These are phyloP conservation scores for Chionis minor DNA, from an alignment of 2,113 vertebrate species.

Conservation along the genomic window DNA sequence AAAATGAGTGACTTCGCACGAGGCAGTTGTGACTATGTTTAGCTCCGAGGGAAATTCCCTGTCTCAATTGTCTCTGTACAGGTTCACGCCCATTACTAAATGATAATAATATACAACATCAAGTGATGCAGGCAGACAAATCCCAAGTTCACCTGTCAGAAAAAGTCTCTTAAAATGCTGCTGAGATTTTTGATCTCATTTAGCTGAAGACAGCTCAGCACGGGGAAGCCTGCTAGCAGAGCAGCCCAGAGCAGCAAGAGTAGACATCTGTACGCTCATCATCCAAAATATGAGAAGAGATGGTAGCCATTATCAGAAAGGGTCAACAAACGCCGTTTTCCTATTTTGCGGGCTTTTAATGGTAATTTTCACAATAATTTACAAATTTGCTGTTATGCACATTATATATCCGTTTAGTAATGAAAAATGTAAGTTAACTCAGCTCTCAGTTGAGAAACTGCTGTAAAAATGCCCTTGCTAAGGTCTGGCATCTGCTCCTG, in stretches of 20 bases:
- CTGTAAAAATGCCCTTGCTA: background rate
- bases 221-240: accelerated
- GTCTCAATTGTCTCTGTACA: background rate
- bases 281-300: background rate
- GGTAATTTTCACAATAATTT: slow-evolving; percentile 22
- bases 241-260: background rate
- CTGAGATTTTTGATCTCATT: background rate
- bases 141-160: background rate
- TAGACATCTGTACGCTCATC: background rate
- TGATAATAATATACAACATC: too few relatives aligned
- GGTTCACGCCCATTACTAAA: background rate
- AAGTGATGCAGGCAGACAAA: background rate
- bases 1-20: background rate
- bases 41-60: background rate
- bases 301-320: background rate
- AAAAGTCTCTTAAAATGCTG: background rate
- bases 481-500: background rate
- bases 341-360: slow-evolving; percentile 38
- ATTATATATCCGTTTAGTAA: background rate
- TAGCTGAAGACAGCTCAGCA: background rate
- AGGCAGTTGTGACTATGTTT: background rate
- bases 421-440: background rate
- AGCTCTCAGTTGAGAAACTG: background rate
- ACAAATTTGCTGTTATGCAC: background rate
- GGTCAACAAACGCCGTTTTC: background rate